phyloP scores from a whole-genome alignment of 2,888 invertebrate genomes.

The Taenaris catops region DNA sequence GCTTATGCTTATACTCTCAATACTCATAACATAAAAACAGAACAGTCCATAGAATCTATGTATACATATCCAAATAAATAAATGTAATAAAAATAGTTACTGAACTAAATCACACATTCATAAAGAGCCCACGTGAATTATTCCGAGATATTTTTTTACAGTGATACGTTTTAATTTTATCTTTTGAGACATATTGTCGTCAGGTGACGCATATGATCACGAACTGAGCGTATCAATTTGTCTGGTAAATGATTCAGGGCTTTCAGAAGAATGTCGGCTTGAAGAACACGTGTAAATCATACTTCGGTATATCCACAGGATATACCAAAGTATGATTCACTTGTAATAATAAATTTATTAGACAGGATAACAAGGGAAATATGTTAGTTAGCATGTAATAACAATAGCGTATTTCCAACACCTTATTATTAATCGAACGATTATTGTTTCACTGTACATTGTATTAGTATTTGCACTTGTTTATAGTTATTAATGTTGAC shows the following conservation, averaged over 20 bases:
- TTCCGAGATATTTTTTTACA: slow-evolving; percentile 3
- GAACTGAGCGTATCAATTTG: slow-evolving; percentile 21
- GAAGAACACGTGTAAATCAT: slow-evolving; percentile 39
- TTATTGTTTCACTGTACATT: too few relatives aligned
- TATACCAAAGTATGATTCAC: slow-evolving; percentile 37
- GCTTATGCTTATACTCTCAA: neutral
- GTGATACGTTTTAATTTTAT: slow-evolving; percentile 9
- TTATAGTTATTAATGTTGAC: too few relatives aligned
- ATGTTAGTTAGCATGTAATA: neutral
- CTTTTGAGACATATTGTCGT: slow-evolving; percentile 17
- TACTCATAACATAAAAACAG: too few relatives aligned
- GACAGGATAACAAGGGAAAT: neutral
- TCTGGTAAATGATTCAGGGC: slow-evolving; percentile 45
- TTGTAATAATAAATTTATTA: too few relatives aligned
- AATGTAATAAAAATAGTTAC: slow-evolving; percentile 1
- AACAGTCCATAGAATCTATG: neutral
- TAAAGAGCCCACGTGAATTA: slow-evolving; percentile 9
- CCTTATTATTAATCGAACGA: too few relatives aligned
- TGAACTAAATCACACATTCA: slow-evolving; percentile 7
- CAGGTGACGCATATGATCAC: slow-evolving; percentile 19
- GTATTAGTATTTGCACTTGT: too few relatives aligned
- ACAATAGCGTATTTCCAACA: too few relatives aligned
- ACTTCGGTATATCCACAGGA: slow-evolving; percentile 45
- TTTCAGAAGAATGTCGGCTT: slow-evolving; percentile 34
- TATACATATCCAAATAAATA: neutral